Evolutionary conservation across 35 echinoderm and acorn worm species (phyloP).

Genomic region (Ptychodera flava): DNA sequence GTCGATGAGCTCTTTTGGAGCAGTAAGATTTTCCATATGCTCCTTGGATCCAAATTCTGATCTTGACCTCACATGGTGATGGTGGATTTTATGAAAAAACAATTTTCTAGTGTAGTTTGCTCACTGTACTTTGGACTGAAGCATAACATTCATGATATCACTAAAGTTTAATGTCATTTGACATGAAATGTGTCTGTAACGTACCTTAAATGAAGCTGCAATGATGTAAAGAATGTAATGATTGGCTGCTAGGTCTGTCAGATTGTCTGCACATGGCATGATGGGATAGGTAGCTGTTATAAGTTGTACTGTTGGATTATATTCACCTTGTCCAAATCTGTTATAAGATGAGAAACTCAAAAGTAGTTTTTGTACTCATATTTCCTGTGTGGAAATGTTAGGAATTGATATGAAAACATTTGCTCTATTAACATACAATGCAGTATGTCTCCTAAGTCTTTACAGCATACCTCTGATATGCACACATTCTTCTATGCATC

Average conservation of each 20-base stretch:
- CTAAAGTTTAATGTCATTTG: background rate
- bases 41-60: background rate
- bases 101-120: background rate
- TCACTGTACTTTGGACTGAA: background rate
- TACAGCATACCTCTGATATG: background rate
- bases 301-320: background rate
- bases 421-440: background rate
- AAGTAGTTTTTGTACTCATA: too few relatives aligned
- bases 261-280: background rate
- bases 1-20: background rate
- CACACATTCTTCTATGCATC: background rate
- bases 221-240: background rate
- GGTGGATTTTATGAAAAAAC: background rate
- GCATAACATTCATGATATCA: background rate
- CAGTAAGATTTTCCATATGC: background rate
- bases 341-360: background rate
- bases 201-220: background rate
- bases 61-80: background rate
- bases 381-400: background rate
- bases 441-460: background rate
- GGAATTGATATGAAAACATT: background rate
- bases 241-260: background rate
- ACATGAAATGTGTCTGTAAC: background rate
- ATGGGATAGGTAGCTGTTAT: background rate
- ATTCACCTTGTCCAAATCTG: background rate